Conservation (phyloP, 92 coral and sea anemone genomes). For the Micromussa lordhowensis region DNA sequence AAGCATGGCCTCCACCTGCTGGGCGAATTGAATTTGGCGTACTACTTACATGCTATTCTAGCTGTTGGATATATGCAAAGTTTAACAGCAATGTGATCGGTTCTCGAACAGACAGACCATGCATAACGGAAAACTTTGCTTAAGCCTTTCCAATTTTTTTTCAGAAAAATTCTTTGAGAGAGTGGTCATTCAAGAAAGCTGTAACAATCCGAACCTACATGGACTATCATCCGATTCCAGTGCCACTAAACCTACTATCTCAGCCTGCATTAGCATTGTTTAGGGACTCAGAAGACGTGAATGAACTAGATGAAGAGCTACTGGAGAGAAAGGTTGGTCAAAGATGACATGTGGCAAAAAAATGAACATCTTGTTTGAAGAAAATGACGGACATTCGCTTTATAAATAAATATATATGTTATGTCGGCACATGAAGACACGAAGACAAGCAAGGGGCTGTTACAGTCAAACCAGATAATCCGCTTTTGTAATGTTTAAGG, state of each 20-base stretch:
- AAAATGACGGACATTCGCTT: too few relatives aligned
- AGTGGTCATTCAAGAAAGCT: constrained; percentile 47
- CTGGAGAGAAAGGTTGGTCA: constrained; percentile 22
- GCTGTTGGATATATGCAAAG: too few relatives aligned
- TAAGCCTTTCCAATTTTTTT: not conserved
- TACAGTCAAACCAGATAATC: too few relatives aligned
- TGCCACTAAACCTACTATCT: constrained; percentile 34
- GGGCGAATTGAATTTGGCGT: too few relatives aligned
- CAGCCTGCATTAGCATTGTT: constrained; percentile 18
- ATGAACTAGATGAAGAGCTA: not conserved
- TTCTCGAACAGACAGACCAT: not conserved
- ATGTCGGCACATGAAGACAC: not conserved
- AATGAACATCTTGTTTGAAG: too few relatives aligned
- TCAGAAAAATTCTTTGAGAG: constrained; percentile 38
- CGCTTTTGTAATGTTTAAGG: too few relatives aligned
- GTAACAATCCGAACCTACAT: constrained; percentile 42
- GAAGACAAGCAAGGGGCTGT: too few relatives aligned
- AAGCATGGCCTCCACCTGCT: too few relatives aligned
- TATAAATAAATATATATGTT: too few relatives aligned
- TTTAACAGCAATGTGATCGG: not conserved
- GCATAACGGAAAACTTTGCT: not conserved
- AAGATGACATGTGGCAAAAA: not conserved
- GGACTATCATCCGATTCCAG: constrained; percentile 45
- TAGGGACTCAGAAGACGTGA: not conserved
- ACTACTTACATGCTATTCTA: too few relatives aligned